phyloP scores from a whole-genome alignment of 2,797 vertebrate species.

The Sternotherus odoratus region DNA sequence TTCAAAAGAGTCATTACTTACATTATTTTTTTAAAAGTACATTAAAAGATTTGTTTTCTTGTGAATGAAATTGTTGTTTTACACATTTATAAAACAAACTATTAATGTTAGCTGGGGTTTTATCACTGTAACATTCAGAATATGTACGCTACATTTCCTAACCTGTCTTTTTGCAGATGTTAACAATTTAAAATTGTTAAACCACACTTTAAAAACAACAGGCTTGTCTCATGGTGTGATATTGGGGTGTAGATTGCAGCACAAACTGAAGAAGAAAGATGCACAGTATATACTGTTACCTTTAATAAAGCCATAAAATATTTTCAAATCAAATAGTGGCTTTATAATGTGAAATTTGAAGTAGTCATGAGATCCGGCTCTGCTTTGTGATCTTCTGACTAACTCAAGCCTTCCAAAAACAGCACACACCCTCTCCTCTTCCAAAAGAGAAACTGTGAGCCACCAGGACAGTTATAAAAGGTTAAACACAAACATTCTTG shows the following conservation, averaged over 20 bases:
- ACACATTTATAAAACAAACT: background rate
- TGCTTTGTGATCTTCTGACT: background rate
- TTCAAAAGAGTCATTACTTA: background rate
- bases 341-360: background rate
- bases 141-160: background rate
- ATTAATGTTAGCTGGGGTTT: background rate
- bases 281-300: background rate
- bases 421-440: background rate
- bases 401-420: background rate
- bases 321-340: background rate
- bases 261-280: background rate
- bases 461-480: slow-evolving; percentile 6
- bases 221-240: background rate
- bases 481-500: background rate
- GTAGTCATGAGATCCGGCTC: background rate
- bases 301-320: background rate
- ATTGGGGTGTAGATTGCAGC: background rate
- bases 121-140: background rate
- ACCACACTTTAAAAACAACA: background rate
- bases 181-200: background rate
- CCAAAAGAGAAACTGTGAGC: slow-evolving; percentile 24
- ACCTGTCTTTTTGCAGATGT: background rate
- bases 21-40: background rate
- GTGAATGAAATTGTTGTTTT: background rate
- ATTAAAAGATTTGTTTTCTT: background rate